A percentile compares a stretch with the other conserved stretches of the same genome.
Evolutionary conservation across 1,140 invertebrate genomes (phyloP).

Genomic region (Physella acuta): DNA sequence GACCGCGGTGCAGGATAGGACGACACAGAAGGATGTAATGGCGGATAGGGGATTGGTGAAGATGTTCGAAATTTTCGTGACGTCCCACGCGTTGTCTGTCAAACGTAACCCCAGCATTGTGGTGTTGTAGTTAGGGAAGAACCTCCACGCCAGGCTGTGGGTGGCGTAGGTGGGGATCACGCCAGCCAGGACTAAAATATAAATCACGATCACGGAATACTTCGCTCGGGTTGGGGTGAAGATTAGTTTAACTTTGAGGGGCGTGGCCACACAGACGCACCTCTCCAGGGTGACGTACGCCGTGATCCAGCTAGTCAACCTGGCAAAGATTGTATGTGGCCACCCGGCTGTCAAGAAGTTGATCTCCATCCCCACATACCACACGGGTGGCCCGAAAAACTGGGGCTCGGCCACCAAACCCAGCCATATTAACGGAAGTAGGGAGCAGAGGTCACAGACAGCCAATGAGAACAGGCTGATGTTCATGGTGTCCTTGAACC

Average conservation of each 20-base stretch:
- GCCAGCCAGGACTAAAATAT: not conserved
- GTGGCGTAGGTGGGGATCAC: not conserved
- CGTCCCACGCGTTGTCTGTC: not conserved
- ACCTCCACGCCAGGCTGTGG: not conserved
- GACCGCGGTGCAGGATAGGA: not conserved
- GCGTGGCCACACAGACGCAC: slow-evolving; percentile 9
- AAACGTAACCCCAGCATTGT: slow-evolving; percentile 10
- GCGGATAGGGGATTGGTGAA: not conserved
- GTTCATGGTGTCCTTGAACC: slow-evolving; percentile 9
- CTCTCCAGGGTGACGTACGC: slow-evolving; percentile 13
- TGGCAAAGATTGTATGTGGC: slow-evolving; percentile 3
- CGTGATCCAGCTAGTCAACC: slow-evolving; percentile 12
- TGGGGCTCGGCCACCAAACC: not conserved
- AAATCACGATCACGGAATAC: not conserved
- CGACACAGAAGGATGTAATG: not conserved
- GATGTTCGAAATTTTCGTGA: not conserved
- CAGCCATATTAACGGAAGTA: not conserved
- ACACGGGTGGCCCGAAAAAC: not conserved
- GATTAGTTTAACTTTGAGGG: slow-evolving; percentile 2
- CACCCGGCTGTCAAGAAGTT: not conserved
- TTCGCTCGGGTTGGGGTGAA: not conserved
- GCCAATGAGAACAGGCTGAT: slow-evolving; percentile 9
- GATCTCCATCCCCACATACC: not conserved
- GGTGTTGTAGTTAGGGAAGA: not conserved
- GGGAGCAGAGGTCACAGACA: slow-evolving; percentile 5